Evolutionary conservation across 2,888 invertebrate genomes (phyloP).

Genomic region (Amphimallon solstitiale): DNA sequence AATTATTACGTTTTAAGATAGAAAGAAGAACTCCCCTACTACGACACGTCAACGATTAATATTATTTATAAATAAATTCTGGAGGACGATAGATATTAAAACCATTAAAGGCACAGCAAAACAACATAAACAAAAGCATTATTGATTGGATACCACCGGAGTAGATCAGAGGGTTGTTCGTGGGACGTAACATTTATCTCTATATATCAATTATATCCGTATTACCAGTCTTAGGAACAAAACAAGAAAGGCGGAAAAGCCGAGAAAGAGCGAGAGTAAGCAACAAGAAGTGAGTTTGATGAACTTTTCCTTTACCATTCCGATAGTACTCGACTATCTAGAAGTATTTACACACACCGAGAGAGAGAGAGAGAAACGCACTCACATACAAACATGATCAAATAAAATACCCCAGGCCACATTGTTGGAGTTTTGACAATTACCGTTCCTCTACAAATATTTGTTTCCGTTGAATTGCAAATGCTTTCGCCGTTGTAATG

Average conservation of each 20-base stretch:
- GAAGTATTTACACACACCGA: too few species aligned
- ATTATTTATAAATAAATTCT: too few species aligned
- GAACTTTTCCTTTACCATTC: too few species aligned
- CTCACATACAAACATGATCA: not conserved
- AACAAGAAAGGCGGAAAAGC: not conserved
- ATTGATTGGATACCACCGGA: not conserved
- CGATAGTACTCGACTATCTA: too few species aligned
- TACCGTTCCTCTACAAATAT: conserved; percentile 17
- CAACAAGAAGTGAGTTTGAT: too few species aligned
- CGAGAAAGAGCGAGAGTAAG: not conserved
- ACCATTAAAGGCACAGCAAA: too few species aligned
- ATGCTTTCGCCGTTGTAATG: not conserved
- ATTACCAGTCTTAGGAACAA: not conserved
- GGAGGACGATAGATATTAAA: too few species aligned
- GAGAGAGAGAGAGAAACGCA: too few species aligned
- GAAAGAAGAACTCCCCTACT: too few species aligned
- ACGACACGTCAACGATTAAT: too few species aligned
- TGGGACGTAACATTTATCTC: conserved; percentile 5
- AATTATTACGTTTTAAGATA: too few species aligned
- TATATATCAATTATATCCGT: conserved; percentile 8
- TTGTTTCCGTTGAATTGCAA: conserved; percentile 19
- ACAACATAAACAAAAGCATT: not conserved
- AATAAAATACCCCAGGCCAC: conserved; percentile 20
- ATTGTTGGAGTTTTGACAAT: conserved; percentile 28
- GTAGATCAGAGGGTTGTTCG: not conserved